Evolutionary conservation across 2,888 invertebrate genomes (phyloP).

Genomic region (Drosophila kuntzei): DNA sequence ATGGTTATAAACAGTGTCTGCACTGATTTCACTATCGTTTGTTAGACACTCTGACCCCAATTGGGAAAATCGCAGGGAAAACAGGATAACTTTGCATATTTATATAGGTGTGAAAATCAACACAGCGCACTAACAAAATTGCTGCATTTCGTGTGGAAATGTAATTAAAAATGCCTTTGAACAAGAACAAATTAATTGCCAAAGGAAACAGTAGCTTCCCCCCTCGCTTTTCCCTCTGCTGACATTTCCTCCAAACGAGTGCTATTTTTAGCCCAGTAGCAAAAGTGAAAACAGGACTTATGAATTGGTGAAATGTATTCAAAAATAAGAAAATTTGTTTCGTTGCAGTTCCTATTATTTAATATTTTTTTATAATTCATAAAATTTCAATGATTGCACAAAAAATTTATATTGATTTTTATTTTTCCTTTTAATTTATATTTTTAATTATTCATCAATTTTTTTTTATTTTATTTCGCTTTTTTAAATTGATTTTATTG

Average conservation of each 20-base stretch:
- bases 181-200: constrained; percentile 73
- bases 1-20: constrained; percentile 24
- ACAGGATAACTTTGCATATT: constrained; percentile 51
- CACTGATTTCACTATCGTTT: constrained; percentile 38
- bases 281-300: not conserved
- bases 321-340: too few species aligned
- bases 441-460: too few species aligned
- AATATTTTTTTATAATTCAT: too few species aligned
- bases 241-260: constrained; percentile 5
- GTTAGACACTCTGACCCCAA: constrained; percentile 39
- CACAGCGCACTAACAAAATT: constrained; percentile 53
- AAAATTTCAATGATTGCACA: too few species aligned
- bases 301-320: not conserved
- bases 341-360: too few species aligned
- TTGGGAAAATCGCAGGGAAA: constrained; percentile 1
- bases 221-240: not conserved
- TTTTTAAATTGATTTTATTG: too few species aligned
- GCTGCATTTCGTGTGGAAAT: constrained; percentile 73
- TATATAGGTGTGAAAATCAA: constrained; percentile 69
- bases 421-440: too few species aligned
- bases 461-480: too few species aligned
- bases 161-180: constrained; percentile 75
- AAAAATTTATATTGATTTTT: too few species aligned
- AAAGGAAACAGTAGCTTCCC: constrained; percentile 54
- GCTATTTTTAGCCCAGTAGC: constrained; percentile 38